phyloP scores from a whole-genome alignment of 2,888 invertebrate genomes.

The Lasioglossum pauxillum region DNA sequence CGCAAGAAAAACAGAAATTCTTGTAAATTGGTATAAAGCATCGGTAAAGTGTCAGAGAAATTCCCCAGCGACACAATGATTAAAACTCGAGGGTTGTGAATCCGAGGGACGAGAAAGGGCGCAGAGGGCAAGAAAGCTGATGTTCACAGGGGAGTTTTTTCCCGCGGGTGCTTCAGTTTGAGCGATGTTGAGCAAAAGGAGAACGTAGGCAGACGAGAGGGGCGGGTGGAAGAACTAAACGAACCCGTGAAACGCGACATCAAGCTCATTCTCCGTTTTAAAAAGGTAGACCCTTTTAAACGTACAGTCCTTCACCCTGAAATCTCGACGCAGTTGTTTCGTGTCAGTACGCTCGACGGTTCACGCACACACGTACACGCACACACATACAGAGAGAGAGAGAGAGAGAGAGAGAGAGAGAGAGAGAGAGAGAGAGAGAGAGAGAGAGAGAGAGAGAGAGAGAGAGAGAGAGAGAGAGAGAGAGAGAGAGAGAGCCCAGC shows the following conservation, averaged over 20 bases:
- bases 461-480: not conserved
- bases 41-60: not conserved
- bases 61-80: not conserved
- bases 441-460: too few species aligned
- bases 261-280: slow-evolving; percentile 16
- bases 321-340: slow-evolving; percentile 57
- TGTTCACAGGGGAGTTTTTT: slow-evolving; percentile 13
- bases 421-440: not conserved
- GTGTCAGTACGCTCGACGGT: slow-evolving; percentile 30
- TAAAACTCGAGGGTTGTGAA: not conserved
- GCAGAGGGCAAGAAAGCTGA: not conserved
- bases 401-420: too few species aligned
- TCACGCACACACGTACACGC: not conserved
- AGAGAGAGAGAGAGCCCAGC: not conserved
- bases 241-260: slow-evolving; percentile 15
- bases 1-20: not conserved
- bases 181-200: not conserved
- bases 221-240: not conserved
- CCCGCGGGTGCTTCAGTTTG: not conserved
- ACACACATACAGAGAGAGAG: too few species aligned
- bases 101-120: not conserved
- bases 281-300: slow-evolving; percentile 42
- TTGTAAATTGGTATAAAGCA: not conserved
- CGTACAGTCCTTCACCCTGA: slow-evolving; percentile 40
- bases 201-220: not conserved